Evolutionary conservation across 2,113 vertebrate genomes (phyloP), one percentile per base, ranked within the genome.

Genomic region (Ceyx margarethae): DNA sequence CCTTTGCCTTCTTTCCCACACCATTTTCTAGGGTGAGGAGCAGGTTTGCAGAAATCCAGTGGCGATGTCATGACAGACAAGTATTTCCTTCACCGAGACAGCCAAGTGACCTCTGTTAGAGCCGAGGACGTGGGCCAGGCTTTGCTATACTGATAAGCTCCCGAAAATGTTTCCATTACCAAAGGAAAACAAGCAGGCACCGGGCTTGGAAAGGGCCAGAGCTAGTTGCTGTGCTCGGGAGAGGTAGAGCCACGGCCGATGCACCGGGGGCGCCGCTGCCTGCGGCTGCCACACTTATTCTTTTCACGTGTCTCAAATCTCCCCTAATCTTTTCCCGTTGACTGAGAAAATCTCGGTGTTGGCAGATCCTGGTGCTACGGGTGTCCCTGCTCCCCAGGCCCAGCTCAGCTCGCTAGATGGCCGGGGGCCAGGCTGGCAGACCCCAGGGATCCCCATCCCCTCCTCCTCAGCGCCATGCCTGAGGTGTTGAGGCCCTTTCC

Each of bases 231-330:
- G 78, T 7, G 80, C 46, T 74, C 13, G 40, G 62, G 64, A 20
- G 78, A 90, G 72, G 87, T 13, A 81, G 80, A 87, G 91, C 75
- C 26, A 81, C 65, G 73, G 69, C 69, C 1, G 53, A 60, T 35
- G 82, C 71, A 17, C 62, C 6, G 2, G 57, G 77, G 74, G 18
- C 43, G 4, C 58, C 40, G 4, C 58, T 40, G 73, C 77, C 85
- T 43, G 73, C 61, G 82, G 77, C 81, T 40, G 93, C 85, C 15
- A 17, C 64, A 11, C 56, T 89, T 81, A 48, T 66, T 85, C 85
- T 85, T 83, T 42, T 80, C 78, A 68, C 54, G 19, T 83, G 95
- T 80, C 85, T 81, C 90, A 87, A 72, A 85, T 90, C 94, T 92
- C 89, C 64, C 68, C 28, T 85, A 77, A 93, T 89, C 82, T 88